phyloP scores from a whole-genome alignment of 2,113 vertebrate genomes.

The Phasianus colchicus region DNA sequence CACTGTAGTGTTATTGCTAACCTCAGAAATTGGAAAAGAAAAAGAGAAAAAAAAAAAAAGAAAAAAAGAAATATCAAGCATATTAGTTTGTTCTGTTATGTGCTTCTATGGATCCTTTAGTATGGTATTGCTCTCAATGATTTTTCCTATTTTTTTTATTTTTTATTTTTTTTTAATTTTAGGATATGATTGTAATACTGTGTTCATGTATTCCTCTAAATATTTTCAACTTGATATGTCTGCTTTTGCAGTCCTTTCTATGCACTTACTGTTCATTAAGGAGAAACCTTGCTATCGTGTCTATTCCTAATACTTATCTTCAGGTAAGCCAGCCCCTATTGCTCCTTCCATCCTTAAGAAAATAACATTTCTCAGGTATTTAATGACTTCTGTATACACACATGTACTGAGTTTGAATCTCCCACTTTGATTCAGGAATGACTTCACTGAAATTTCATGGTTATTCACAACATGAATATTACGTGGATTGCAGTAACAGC shows the following conservation, averaged over 20 bases:
- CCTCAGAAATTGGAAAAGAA: not conserved
- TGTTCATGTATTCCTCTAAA: not conserved
- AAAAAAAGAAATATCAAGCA: not conserved
- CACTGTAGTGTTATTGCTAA: not conserved
- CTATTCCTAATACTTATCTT: not conserved
- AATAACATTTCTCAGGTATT: not conserved
- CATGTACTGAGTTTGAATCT: not conserved
- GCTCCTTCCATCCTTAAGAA: not conserved
- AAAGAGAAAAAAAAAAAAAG: not conserved
- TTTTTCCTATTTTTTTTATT: not conserved
- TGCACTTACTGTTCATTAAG: not conserved
- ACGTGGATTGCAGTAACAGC: not conserved
- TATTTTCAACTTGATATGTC: not conserved
- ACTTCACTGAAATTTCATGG: not conserved
- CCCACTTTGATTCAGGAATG: not conserved
- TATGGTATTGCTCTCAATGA: not conserved
- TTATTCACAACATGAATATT: not conserved
- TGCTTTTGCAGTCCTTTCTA: slow-evolving; percentile 12
- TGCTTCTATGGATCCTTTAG: not conserved
- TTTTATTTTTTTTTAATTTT: not conserved
- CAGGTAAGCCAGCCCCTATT: not conserved
- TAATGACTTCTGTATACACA: not conserved
- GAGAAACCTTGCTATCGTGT: not conserved
- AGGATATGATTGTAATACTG: not conserved
- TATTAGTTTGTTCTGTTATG: not conserved